Evolutionary conservation across 1,140 invertebrate genomes (phyloP), one percentile per base, ranked within the genome.

Genomic region (Helicoverpa zea): DNA sequence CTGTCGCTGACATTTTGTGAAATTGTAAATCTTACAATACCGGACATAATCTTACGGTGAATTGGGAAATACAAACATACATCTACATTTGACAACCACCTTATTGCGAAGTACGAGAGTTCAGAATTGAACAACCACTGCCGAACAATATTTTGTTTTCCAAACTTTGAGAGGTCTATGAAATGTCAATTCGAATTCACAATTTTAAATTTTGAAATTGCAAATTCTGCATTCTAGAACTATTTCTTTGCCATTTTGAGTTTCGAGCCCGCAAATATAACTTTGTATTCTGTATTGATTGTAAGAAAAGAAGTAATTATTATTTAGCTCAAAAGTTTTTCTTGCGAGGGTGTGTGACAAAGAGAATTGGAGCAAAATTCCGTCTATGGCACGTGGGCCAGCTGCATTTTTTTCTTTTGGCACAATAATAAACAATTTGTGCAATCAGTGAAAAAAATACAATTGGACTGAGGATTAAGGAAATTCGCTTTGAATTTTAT

Each of bases 311-410:
- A 64, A 54, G 29, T 77, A 77, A 66, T 77, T 77, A 66, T 77
- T 43, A 51, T 77, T 52, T 13, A 18, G 12, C n/a, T 51, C 58
- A 29, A 64, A 61, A 61, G 10, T 49, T 35, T 47, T 63, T 64
- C n/a, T 63, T 77, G 74, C 43, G 74, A 77, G 74, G 74, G 74
- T 77, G 74, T 59, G 4, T 61, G 29, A 77, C 74, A 77, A 77
- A 64, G 14, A 47, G 59, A 77, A 64, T 61, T 77, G 59, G 74
- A 64, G 74, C 74, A 54, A 52, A 76, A 76, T 77, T 64, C 74
- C 47, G 14, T 72, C 49, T 52, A n/a, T 64, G 47, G 74, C 74
- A 77, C 74, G 74, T 77, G 74, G 74, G 47, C 7, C 74, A 77
- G 74, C 74, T 77, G 74, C 59, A 51, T n/a, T 54, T 72, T 72